Percentiles rank a stretch among this genome's conserved stretches.
These are phyloP conservation scores for Macheiramphus alcinus DNA, from an alignment of 2,113 vertebrate genomes.

Conservation along the genomic window DNA sequence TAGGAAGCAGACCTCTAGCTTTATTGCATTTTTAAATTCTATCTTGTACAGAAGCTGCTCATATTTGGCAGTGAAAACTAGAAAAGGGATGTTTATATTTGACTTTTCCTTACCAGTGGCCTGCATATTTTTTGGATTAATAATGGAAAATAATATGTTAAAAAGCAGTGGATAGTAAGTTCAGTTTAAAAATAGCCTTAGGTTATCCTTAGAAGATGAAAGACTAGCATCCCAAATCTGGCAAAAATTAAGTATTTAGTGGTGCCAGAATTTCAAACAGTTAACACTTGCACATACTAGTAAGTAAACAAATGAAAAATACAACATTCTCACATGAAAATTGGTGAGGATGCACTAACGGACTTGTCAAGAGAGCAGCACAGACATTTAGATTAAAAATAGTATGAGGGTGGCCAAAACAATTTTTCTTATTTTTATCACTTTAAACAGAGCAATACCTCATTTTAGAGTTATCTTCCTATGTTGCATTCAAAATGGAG, in stretches of 20 bases:
- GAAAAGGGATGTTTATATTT: constrained; percentile 60
- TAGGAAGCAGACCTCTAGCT: constrained; percentile 70
- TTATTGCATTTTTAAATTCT: constrained; percentile 74
- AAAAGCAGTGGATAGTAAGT: constrained; percentile 36
- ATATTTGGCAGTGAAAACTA: constrained; percentile 58
- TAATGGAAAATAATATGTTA: constrained; percentile 60
- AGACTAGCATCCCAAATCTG: neutral
- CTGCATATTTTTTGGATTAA: constrained; percentile 24
- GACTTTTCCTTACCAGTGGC: constrained; percentile 14
- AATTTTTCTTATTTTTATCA: neutral
- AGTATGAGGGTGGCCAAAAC: neutral
- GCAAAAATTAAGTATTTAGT: constrained; percentile 4
- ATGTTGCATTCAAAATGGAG: constrained; percentile 8
- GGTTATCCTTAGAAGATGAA: constrained; percentile 60
- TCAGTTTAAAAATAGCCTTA: constrained; percentile 64
- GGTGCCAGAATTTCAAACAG: constrained; percentile 34
- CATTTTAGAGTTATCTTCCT: constrained; percentile 26
- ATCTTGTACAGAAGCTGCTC: constrained; percentile 63
- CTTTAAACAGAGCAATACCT: constrained; percentile 37
- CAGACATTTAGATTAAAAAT: constrained; percentile 43
- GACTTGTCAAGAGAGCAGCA: constrained; percentile 51
- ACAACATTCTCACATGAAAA: constrained; percentile 41
- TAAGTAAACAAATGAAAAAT: constrained; percentile 33
- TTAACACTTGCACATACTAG: constrained; percentile 32
- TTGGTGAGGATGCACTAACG: constrained; percentile 54